These are phyloP conservation scores for Mormyrops boulengeri DNA, from an alignment of 2,797 vertebrate species.

Conservation along the genomic window DNA sequence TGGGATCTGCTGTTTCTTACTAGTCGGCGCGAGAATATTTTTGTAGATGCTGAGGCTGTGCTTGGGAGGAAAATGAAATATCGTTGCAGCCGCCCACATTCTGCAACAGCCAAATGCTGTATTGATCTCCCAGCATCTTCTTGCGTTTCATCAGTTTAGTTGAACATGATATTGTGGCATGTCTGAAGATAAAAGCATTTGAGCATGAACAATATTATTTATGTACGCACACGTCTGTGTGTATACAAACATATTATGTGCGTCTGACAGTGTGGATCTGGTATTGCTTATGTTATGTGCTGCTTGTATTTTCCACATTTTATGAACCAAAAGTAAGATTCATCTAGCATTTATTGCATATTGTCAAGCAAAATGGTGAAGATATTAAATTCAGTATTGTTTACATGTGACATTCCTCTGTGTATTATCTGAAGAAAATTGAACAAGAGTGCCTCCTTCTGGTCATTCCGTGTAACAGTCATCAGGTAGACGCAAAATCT, in stretches of 20 bases:
- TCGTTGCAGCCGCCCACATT: slow-evolving; percentile 2
- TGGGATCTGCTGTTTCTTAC: background rate
- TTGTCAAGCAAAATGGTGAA: background rate
- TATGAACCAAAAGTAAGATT: background rate
- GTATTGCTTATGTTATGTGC: background rate
- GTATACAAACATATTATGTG: background rate
- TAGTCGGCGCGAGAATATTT: background rate
- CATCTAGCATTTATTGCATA: background rate
- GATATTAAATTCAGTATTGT: background rate
- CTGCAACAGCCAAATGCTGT: background rate
- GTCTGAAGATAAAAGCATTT: background rate
- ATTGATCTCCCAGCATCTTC: background rate
- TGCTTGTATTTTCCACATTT: background rate
- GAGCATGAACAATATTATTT: background rate
- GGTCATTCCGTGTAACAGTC: background rate
- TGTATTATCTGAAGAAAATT: background rate
- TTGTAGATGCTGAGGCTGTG: background rate
- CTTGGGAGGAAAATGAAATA: background rate
- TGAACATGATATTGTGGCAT: background rate
- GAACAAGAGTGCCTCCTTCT: slow-evolving; percentile 12
- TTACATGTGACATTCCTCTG: background rate
- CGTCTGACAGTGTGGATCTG: background rate
- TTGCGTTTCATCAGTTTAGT: background rate
- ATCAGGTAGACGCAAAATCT: background rate
- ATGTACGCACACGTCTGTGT: background rate